Conservation (phyloP, 2,797 vertebrate genomes). For the Mycteria americana region DNA sequence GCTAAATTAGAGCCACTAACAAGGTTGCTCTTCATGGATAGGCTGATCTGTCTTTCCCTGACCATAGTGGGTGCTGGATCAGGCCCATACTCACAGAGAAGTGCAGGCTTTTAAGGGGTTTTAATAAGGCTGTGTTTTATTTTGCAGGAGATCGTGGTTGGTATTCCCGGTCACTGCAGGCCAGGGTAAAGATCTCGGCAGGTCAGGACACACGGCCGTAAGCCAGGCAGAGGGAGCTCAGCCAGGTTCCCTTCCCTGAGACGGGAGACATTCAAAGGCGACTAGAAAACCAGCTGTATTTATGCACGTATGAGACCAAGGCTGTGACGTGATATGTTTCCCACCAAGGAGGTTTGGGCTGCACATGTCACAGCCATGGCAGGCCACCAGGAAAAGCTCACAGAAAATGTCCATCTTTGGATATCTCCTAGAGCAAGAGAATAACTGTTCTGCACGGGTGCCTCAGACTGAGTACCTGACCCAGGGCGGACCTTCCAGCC, state of each 20-base stretch:
- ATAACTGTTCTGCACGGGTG: not conserved
- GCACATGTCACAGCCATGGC: not conserved
- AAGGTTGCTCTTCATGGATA: not conserved
- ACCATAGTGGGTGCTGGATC: not conserved
- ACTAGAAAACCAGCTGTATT: not conserved
- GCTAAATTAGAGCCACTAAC: not conserved
- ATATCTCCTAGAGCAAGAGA: not conserved
- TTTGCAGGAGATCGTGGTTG: not conserved
- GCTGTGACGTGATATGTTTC: not conserved
- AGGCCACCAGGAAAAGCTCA: not conserved
- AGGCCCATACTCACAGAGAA: not conserved
- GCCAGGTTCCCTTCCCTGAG: not conserved
- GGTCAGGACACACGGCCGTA: not conserved
- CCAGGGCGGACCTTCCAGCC: not conserved
- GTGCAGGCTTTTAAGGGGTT: not conserved
- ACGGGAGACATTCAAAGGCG: not conserved
- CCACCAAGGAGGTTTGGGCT: accelerated
- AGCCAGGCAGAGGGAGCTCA: not conserved
- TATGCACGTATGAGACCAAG: not conserved
- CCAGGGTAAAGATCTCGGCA: not conserved
- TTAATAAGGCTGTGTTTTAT: not conserved
- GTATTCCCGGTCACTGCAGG: accelerated
- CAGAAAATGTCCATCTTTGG: accelerated
- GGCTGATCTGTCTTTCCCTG: not conserved
- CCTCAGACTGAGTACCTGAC: not conserved